Evolutionary conservation across 2,888 invertebrate species (phyloP), one percentile per base, ranked within the genome.

Genomic region (Eremobia ochroleuca): DNA sequence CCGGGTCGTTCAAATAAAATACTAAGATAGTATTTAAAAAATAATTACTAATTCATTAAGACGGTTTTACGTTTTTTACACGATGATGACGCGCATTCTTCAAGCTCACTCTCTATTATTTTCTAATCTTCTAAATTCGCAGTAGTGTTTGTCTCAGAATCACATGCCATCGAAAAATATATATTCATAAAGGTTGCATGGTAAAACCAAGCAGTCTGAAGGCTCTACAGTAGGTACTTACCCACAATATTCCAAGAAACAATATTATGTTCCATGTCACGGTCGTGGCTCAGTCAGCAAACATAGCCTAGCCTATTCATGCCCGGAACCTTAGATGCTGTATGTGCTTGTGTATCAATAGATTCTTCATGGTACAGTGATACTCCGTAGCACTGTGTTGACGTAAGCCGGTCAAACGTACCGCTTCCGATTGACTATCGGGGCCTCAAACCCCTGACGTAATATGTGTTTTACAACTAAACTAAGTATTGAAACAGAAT

Each of bases 341-440:
- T 43, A 15, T 4, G 18, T 21, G 37, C 31, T 3, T n/a, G 25
- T 13, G 18, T 67, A 71, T 71, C 62, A 65, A 71, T 34, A 77
- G 58, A 43, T 59, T 72, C 34, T 62, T 73, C 46, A 69, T 34
- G 37, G 8, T 67, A 43, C n/a, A 52, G 34, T 43, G 43, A 15
- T n/a, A 25, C 31, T 34, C 34, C 49, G n/a, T 37, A 55, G 21
- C 49, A 34, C 40, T 31, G 52, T 73, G 62, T 67, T 62, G 66
- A 82, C 68, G 34, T 46, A 68, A 46, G 5, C 58, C 55, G 58
- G 25, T 67, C 58, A 52, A 43, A 70, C 65, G 46, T 28, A 31
- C 52, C 37, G 49, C 62, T 64, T 64, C n/a, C 31, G 59, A 55
- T 68, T 79, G 71, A 68, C 52, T 75, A 46, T 25, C 6, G 25